Evolutionary conservation across 2,888 invertebrate species (phyloP).

Genomic region (Blastobasis lacticolella): DNA sequence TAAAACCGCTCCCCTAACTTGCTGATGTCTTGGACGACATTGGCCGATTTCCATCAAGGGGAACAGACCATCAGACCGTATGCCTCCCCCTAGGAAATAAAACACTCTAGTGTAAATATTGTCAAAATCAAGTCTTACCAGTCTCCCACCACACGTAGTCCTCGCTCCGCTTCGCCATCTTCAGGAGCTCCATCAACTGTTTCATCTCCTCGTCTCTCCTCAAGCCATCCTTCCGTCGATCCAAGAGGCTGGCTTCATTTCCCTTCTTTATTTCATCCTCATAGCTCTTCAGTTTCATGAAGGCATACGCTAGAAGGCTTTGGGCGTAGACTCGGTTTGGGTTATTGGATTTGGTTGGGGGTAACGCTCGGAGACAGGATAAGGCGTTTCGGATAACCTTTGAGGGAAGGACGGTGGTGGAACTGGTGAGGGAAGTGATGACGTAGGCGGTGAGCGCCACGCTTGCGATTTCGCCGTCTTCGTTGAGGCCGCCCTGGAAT

Average conservation of each 20-base stretch:
- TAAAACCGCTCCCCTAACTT: too few species aligned
- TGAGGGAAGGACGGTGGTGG: conserved; percentile 60
- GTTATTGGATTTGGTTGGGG: conserved; percentile 33
- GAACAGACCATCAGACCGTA: too few species aligned
- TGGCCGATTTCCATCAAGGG: too few species aligned
- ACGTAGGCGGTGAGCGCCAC: conserved; percentile 81
- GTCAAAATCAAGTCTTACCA: conserved; percentile 39
- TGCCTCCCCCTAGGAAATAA: too few species aligned
- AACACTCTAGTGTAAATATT: too few species aligned
- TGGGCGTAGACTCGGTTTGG: conserved; percentile 45
- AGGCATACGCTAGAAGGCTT: conserved; percentile 45
- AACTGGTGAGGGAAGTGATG: conserved; percentile 77
- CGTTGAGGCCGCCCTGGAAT: conserved; percentile 67
- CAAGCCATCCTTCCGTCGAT: conserved; percentile 23
- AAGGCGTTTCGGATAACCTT: conserved; percentile 71
- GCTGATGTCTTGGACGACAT: too few species aligned
- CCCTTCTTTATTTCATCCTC: conserved; percentile 37
- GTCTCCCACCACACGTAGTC: conserved; percentile 90
- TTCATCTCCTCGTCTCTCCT: conserved; percentile 40
- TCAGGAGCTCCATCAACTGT: conserved; percentile 40
- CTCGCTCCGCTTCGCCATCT: conserved; percentile 39
- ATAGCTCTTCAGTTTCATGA: conserved; percentile 38
- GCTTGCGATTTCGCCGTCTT: conserved; percentile 67
- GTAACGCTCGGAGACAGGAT: conserved; percentile 72
- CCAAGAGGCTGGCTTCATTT: conserved; percentile 32